A percentile compares a stretch with the other conserved stretches of the same genome.
These are phyloP conservation scores for Chironomus tentans DNA, from an alignment of 2,888 invertebrate genomes.

Conservation along the genomic window DNA sequence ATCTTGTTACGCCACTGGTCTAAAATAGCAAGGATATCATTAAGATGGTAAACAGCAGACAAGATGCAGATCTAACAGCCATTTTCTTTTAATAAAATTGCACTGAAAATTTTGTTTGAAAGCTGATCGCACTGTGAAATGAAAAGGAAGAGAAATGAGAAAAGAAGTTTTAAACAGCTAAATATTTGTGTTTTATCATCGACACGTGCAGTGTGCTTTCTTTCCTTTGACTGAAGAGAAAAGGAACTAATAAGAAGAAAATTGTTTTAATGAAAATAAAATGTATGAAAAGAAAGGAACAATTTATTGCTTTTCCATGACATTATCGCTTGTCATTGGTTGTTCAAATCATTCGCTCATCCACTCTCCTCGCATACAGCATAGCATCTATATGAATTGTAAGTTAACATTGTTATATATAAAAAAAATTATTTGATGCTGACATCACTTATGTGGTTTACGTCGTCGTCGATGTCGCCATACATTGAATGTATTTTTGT, in stretches of 20 bases:
- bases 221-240: neutral
- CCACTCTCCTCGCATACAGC: neutral
- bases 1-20: no score
- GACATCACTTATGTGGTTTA: conserved; percentile 13
- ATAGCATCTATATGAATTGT: neutral
- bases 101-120: no score
- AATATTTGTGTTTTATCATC: conserved; percentile 26
- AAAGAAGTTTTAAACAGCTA: conserved; percentile 14
- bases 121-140: no score
- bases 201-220: conserved; percentile 18
- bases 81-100: no score
- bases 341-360: conserved; percentile 14
- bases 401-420: conserved; percentile 13
- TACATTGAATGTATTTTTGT: neutral
- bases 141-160: neutral
- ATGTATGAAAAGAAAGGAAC: neutral
- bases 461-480: neutral
- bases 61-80: no score
- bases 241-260: neutral
- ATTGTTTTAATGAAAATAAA: conserved; percentile 23
- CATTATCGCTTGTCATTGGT: conserved; percentile 23
- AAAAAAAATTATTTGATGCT: conserved; percentile 13
- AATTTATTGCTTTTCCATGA: conserved; percentile 25
- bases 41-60: no score
- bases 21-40: no score